Conservation (phyloP, 1,140 invertebrate species). For the Euwallacea fornicatus region DNA sequence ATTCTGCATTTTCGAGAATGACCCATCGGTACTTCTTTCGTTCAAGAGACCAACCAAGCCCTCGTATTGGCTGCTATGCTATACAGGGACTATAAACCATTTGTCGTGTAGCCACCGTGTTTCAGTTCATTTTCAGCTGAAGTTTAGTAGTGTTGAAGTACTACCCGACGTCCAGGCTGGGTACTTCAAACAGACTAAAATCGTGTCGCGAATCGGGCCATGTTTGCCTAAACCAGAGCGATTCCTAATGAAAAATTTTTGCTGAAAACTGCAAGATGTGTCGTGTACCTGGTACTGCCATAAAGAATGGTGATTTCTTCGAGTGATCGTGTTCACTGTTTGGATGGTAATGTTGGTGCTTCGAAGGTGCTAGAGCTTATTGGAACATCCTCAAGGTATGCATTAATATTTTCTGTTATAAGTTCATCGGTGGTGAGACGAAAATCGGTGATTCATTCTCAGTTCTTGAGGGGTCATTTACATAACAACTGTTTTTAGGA, state of each 20-base stretch:
- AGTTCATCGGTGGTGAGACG: too few species aligned
- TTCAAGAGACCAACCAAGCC: neutral
- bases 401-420: neutral
- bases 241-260: neutral
- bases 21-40: constrained; percentile 2
- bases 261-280: neutral
- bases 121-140: constrained; percentile 8
- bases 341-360: neutral
- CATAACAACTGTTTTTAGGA: too few species aligned
- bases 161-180: neutral
- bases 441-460: too few species aligned
- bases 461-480: too few species aligned
- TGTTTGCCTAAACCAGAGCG: neutral
- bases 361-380: neutral
- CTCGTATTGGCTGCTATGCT: too few species aligned
- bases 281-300: too few species aligned
- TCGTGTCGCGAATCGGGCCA: constrained; percentile 4
- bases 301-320: too few species aligned
- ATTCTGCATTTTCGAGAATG: neutral
- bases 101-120: too few species aligned
- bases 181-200: constrained; percentile 26
- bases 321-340: too few species aligned
- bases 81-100: too few species aligned
- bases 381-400: neutral
- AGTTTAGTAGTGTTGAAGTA: constrained; percentile 29